Base-by-base conservation (phyloP, 1,140 invertebrate species). In the Brachionus calyciflorus region DNA sequence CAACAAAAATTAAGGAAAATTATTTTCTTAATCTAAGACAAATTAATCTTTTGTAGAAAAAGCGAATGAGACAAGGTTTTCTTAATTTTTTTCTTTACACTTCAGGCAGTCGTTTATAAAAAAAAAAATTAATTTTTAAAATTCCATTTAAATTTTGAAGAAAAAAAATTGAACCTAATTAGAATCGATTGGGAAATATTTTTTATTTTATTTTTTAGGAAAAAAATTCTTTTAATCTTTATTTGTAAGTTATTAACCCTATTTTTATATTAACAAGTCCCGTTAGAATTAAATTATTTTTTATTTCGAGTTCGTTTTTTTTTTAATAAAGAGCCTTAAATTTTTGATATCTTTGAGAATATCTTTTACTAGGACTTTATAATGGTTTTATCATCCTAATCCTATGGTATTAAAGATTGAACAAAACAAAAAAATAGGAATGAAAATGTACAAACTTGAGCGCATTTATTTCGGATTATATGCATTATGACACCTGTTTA, bases 401-500 rank as follows among this genome's bases (percentile, higher is more conserved):
- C 33, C 33, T 37, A 37, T 37, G 33, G 33, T 37, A 37, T 37
- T 37, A 37, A 9, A 37, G 33, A 37, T 3, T 5, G 33, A 37
- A 9, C 3, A 37, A 37, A 5, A 37, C 4, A 37, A 5, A 37
- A 37, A 37, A 37, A 37, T 37, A 37, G 33, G 33, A 37, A 37
- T 37, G 33, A 37, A 37, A 37, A 37, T 37, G 33, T 37, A 37
- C 9, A 37, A 37, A 37, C 33, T 37, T 37, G 33, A 60, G 37
- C 30, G 37, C n/a, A 33, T 53, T 21, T 4, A 53, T 24, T 26
- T 60, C 55, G 55, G 55, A 60, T 60, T 60, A 60, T 37, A 9
- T 28, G 53, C 24, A 55, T 60, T 37, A 33, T 60, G 30, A 60
- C 55, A 60, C 55, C 55, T 60, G 55, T 60, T 60, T 60, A 60